These are phyloP conservation scores for Clistopyga incitator DNA, from an alignment of 2,888 invertebrate genomes.

Conservation along the genomic window DNA sequence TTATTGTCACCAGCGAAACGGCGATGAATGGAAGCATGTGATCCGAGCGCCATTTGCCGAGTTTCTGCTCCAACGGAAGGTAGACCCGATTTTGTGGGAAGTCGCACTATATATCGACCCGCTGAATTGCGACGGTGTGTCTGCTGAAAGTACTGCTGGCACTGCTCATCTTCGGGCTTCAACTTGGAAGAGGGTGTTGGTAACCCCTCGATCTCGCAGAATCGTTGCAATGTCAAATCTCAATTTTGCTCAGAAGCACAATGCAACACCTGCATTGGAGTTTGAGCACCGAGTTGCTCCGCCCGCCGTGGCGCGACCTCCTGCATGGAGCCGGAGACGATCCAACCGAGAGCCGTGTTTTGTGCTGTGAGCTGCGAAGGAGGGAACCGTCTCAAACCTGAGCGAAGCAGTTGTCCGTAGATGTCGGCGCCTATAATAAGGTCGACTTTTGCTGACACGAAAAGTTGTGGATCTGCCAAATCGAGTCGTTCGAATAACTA, in stretches of 20 bases:
- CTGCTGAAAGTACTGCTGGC: neutral
- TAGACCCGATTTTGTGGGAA: neutral
- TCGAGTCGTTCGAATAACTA: neutral
- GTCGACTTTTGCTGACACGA: slow-evolving; percentile 28
- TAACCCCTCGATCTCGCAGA: neutral
- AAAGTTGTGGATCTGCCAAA: neutral
- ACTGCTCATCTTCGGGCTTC: neutral
- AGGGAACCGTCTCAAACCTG: slow-evolving; percentile 32
- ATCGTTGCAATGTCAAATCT: neutral
- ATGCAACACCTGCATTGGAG: neutral
- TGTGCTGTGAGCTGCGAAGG: slow-evolving; percentile 50
- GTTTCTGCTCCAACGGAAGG: neutral
- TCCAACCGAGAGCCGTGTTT: slow-evolving; percentile 60
- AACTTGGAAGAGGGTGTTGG: neutral
- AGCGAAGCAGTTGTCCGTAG: slow-evolving; percentile 53
- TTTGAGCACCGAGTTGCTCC: neutral
- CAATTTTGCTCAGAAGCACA: neutral
- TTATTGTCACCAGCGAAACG: neutral
- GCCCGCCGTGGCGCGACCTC: neutral
- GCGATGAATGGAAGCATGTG: neutral
- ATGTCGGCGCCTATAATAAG: slow-evolving; percentile 59
- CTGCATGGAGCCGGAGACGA: slow-evolving; percentile 50
- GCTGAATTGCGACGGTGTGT: neutral
- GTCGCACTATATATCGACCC: neutral
- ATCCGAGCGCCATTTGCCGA: neutral